Percentiles rank a stretch among this genome's conserved stretches.
Conservation (phyloP, 2,888 invertebrate genomes). For the Chalcis sispes region DNA sequence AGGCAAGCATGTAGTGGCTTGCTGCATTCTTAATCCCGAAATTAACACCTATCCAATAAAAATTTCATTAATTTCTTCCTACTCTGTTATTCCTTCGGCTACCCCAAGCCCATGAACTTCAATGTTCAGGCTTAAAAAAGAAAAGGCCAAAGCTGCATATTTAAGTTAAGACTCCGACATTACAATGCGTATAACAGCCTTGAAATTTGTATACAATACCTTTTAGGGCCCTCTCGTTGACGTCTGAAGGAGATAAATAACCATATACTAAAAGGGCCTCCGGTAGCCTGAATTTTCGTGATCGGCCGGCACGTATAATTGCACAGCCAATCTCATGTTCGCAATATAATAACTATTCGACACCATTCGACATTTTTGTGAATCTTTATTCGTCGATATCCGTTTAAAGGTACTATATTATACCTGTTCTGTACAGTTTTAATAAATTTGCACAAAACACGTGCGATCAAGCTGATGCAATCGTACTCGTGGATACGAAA, state of each 20-base stretch:
- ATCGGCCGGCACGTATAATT: constrained; percentile 28
- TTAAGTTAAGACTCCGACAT: too few species aligned
- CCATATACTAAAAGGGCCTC: constrained; percentile 20
- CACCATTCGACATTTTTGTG: constrained; percentile 56
- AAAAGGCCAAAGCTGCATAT: too few species aligned
- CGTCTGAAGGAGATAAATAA: background rate
- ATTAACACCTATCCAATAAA: too few species aligned
- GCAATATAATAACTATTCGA: constrained; percentile 59
- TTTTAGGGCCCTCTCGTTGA: background rate
- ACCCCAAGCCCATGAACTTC: too few species aligned
- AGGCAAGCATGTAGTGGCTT: too few species aligned
- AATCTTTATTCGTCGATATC: constrained; percentile 65
- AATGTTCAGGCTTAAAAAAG: too few species aligned
- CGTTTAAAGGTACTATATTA: constrained; percentile 63
- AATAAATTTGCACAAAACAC: constrained; percentile 60
- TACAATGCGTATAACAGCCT: constrained; percentile 4
- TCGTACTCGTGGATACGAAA: constrained; percentile 57
- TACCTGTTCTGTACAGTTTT: constrained; percentile 62
- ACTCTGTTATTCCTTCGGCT: too few species aligned
- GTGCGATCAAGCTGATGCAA: constrained; percentile 62
- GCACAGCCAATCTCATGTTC: constrained; percentile 37
- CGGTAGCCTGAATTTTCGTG: constrained; percentile 29
- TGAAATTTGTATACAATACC: constrained; percentile 4
- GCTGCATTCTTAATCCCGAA: too few species aligned
- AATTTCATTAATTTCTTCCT: too few species aligned